Conservation (phyloP, 2,113 vertebrate species). For the Salvator merianae region DNA sequence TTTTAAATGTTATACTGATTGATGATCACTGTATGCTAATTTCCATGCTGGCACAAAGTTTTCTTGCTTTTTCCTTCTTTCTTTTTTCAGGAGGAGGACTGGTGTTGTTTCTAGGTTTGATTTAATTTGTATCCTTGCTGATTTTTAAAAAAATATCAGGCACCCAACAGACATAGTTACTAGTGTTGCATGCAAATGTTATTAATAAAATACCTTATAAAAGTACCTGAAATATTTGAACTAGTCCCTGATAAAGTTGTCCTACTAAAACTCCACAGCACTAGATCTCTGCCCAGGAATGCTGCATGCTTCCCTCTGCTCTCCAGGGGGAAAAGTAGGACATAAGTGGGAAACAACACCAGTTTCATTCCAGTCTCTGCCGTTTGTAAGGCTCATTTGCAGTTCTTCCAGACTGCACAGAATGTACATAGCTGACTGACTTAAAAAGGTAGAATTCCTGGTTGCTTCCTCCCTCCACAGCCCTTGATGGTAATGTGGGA, state of each 20-base stretch:
- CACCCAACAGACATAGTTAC: background rate
- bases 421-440: background rate
- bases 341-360: background rate
- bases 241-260: background rate
- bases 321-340: background rate
- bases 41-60: background rate
- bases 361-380: background rate
- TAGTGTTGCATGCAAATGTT: background rate
- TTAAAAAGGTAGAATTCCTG: background rate
- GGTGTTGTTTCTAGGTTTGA: background rate
- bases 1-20: background rate
- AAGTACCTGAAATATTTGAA: background rate
- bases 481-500: slow-evolving; percentile 13
- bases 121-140: background rate
- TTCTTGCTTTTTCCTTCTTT: background rate
- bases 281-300: background rate
- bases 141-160: background rate
- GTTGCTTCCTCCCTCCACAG: background rate
- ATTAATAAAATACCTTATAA: background rate
- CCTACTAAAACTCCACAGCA: too few relatives aligned
- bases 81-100: too few relatives aligned
- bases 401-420: too few relatives aligned
- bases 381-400: background rate
- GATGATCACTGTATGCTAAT: background rate
- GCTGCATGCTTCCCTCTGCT: background rate